These are phyloP conservation scores for Sphenopsis melanotis DNA, from an alignment of 2,797 vertebrate species.

Conservation along the genomic window DNA sequence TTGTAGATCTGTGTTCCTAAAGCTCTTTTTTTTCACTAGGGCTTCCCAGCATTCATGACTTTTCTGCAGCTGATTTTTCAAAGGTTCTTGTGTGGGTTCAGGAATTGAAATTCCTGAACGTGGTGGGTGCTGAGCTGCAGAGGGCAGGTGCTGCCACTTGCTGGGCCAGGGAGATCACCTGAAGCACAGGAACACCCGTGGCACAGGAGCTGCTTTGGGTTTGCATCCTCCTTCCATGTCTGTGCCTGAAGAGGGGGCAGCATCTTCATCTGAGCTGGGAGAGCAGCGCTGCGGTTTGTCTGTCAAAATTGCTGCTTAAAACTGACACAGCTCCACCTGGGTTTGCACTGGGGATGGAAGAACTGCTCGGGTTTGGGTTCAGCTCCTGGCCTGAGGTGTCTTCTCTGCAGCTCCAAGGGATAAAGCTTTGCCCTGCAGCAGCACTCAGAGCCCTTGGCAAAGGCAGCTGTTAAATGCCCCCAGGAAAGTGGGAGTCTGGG, in stretches of 20 bases:
- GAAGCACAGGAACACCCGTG: rapidly evolving
- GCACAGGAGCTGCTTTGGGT: rapidly evolving
- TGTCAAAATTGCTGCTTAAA: not conserved
- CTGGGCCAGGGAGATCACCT: rapidly evolving
- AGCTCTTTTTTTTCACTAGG: not conserved
- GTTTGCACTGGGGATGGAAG: rapidly evolving
- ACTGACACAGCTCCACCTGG: rapidly evolving
- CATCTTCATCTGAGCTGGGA: not conserved
- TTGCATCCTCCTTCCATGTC: not conserved
- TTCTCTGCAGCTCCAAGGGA: not conserved
- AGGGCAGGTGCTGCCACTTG: not conserved
- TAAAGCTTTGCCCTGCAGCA: not conserved
- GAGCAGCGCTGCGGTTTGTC: not conserved
- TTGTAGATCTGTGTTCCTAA: not conserved
- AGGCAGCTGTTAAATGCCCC: not conserved
- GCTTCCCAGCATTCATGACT: rapidly evolving
- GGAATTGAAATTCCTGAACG: not conserved
- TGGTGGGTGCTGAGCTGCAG: not conserved
- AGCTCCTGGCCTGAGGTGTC: not conserved
- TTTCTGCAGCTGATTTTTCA: not conserved
- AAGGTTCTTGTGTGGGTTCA: not conserved
- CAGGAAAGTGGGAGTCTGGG: not conserved
- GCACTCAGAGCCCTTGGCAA: rapidly evolving
- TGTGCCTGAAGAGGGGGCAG: rapidly evolving
- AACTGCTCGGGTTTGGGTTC: not conserved